Percentiles rank a stretch among this genome's conserved stretches.
These are phyloP conservation scores for Tarsius wallacei DNA, from an alignment of 2,797 vertebrate genomes.

Conservation along the genomic window DNA sequence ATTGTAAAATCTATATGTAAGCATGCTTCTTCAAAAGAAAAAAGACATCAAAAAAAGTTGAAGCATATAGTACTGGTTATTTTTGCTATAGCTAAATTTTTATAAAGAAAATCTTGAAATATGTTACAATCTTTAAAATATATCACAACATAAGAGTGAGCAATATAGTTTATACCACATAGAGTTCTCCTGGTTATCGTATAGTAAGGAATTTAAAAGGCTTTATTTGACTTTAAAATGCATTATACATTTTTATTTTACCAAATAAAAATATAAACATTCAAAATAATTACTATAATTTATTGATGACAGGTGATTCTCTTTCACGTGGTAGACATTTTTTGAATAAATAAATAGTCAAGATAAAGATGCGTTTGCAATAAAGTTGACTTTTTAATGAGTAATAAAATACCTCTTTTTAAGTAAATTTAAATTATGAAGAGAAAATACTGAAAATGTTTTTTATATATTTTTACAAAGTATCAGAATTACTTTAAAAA, in stretches of 20 bases:
- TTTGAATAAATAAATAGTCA: neutral
- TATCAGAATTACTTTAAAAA: neutral
- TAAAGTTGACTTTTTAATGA: neutral
- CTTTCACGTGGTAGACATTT: neutral
- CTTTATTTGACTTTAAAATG: neutral
- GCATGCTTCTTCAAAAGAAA: neutral
- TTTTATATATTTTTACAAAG: neutral
- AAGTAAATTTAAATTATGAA: neutral
- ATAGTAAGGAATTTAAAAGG: neutral
- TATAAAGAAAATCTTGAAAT: neutral
- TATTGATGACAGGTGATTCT: neutral
- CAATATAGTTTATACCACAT: neutral
- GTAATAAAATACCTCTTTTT: neutral
- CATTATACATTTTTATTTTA: neutral
- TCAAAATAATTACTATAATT: neutral
- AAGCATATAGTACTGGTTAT: neutral
- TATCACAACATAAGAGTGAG: neutral
- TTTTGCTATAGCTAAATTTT: conserved; percentile 1
- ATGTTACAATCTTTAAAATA: neutral
- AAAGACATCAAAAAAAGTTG: neutral
- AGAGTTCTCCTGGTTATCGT: neutral
- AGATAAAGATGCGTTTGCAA: neutral
- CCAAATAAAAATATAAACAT: neutral
- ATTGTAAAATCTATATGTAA: neutral
- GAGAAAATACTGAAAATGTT: neutral